Base-by-base conservation (phyloP, 2,888 invertebrate species). In the Euzophera pinguis region DNA sequence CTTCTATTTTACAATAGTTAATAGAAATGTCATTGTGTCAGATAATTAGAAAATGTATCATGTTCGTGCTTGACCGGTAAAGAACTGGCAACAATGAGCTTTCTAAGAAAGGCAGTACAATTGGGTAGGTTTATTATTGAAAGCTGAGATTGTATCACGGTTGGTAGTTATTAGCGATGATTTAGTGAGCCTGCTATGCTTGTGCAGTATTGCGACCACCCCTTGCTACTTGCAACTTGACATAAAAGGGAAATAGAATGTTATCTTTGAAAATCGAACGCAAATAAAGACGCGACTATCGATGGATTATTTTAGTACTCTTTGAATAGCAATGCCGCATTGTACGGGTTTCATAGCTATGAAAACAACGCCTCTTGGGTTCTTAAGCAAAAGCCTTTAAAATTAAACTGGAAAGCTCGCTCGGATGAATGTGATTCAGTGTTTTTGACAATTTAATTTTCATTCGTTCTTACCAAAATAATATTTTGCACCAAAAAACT, bases 41-140 rank as follows among this genome's bases (percentile, higher is more conserved):
- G 67, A 77, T 85, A 82, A 85, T 85, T 83, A 83, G 78, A 75
- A 72, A 75, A 70, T 60, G 60, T 60, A 53, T 61, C 59, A 54
- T 35, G 56, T 50, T 57, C 53, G 53, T 39, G 59, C 63, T 66
- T 62, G 67, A 77, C 81, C 78, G 78, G 79, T 78, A 78, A 83
- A 83, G 84, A 82, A 80, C 74, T 14, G 14, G 14, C 60, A 52
- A 63, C 57, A 57, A 69, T 67, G 72, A 75, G 74, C 82, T 85
- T 84, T 85, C 86, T 83, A 76, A 74, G 81, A 81, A 78, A 78
- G 78, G 78, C 69, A 59, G 68, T 75, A 79, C 80, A 84, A 85
- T 84, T 79, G 84, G 79, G 79, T 79, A 76, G 78, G 76, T 77
- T 76, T 83, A 81, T 84, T 84, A 86, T 86, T 88, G 86, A 88